Percentiles rank a stretch among this genome's conserved stretches.
Conservation (phyloP, 2,797 vertebrate species). For the Cercopithecus hamlyni region DNA sequence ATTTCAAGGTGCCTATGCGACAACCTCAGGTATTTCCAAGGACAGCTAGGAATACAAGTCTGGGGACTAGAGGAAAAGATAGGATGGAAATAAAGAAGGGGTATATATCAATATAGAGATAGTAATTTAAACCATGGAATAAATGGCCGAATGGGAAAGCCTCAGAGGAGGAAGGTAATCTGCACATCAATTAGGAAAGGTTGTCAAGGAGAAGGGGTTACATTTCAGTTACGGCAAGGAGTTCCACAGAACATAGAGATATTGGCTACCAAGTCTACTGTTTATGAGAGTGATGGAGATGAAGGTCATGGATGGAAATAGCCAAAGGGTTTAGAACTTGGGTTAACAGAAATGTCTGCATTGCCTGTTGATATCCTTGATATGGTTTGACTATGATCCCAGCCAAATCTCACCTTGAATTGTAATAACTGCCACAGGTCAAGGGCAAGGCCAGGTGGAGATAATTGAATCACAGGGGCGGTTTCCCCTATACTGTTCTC, state of each 20-base stretch:
- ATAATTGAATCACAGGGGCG: too few relatives aligned
- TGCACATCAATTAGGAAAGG: not conserved
- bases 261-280: not conserved
- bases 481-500: too few relatives aligned
- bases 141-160: not conserved
- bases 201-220: not conserved
- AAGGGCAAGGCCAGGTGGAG: too few relatives aligned
- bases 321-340: not conserved
- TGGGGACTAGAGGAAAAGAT: not conserved
- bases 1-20: not conserved
- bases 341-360: not conserved
- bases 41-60: not conserved
- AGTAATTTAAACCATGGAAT: not conserved
- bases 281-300: not conserved
- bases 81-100: not conserved
- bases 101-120: not conserved
- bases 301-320: not conserved
- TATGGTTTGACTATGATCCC: too few relatives aligned
- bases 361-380: not conserved
- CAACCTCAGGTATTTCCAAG: not conserved
- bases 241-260: not conserved
- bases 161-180: not conserved
- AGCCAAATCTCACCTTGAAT: too few relatives aligned
- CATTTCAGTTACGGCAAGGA: not conserved
- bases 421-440: too few relatives aligned